Evolutionary conservation across 2,797 vertebrate genomes (phyloP).

Genomic region (Pteronotus mesoamericanus): DNA sequence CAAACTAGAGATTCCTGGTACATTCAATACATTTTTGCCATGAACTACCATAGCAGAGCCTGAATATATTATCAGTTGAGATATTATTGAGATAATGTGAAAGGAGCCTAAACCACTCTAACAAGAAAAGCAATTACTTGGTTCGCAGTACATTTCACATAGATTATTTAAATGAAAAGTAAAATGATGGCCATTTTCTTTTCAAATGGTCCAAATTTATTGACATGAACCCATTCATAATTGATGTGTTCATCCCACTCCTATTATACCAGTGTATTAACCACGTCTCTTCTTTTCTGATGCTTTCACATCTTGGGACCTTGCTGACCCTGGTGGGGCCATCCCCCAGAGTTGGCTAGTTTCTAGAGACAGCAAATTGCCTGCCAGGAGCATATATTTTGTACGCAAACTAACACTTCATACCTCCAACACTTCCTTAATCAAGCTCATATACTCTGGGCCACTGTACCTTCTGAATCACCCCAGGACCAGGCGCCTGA

Average conservation of each 20-base stretch:
- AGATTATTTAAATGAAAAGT: background rate
- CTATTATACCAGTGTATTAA: background rate
- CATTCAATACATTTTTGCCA: background rate
- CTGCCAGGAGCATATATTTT: background rate
- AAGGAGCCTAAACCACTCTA: background rate
- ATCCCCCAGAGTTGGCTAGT: background rate
- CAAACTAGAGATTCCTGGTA: background rate
- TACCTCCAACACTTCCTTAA: background rate
- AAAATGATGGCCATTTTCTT: background rate
- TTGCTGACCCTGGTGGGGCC: background rate
- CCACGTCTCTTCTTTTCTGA: background rate
- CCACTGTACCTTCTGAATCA: background rate
- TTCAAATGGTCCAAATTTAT: background rate
- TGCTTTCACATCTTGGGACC: background rate
- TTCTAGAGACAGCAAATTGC: background rate
- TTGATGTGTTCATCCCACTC: background rate
- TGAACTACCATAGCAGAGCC: background rate
- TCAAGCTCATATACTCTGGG: background rate
- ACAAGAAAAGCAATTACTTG: constrained; percentile 32
- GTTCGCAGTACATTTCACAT: background rate
- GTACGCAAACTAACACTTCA: background rate
- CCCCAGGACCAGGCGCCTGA: background rate
- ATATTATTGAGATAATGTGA: background rate
- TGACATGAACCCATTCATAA: background rate
- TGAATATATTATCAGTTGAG: background rate